A percentile compares a stretch with the other conserved stretches of the same genome.
Conservation (phyloP, 2,888 invertebrate genomes). For the Aphrophora alni region DNA sequence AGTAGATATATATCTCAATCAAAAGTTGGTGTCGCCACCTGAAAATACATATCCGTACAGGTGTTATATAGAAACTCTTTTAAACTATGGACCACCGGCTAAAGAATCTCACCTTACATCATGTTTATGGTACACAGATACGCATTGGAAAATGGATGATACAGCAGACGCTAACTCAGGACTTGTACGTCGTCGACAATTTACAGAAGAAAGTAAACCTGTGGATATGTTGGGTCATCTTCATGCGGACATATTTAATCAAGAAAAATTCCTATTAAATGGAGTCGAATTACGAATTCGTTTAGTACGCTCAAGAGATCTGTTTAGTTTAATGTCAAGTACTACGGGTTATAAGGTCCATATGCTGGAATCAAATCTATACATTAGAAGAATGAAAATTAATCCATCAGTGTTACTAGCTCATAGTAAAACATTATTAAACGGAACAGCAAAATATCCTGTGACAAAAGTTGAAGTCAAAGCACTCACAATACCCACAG, state of each 20-base stretch:
- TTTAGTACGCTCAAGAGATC: slow-evolving; percentile 44
- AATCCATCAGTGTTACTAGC: slow-evolving; percentile 49
- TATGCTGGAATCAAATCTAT: too few species aligned
- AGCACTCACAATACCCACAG: slow-evolving; percentile 47
- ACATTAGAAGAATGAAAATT: slow-evolving; percentile 47
- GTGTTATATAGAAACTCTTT: slow-evolving; percentile 49
- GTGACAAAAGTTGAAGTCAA: slow-evolving; percentile 48
- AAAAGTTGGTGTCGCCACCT: slow-evolving; percentile 50
- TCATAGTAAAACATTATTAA: too few species aligned
- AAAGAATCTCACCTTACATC: slow-evolving; percentile 46
- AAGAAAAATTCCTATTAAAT: slow-evolving; percentile 48
- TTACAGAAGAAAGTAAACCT: too few species aligned
- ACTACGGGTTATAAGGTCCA: slow-evolving; percentile 38
- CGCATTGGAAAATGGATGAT: slow-evolving; percentile 37
- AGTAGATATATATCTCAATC: slow-evolving; percentile 50
- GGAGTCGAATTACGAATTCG: slow-evolving; percentile 46
- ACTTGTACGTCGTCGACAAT: not conserved
- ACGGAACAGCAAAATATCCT: slow-evolving; percentile 49
- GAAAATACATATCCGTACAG: slow-evolving; percentile 50
- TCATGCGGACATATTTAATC: slow-evolving; percentile 48
- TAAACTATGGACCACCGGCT: slow-evolving; percentile 47
- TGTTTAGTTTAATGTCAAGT: slow-evolving; percentile 44
- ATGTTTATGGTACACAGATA: slow-evolving; percentile 43
- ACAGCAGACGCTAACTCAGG: slow-evolving; percentile 26
- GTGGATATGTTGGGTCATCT: slow-evolving; percentile 43